A percentile compares a stretch with the other conserved stretches of the same genome.
phyloP scores from a whole-genome alignment of 2,113 vertebrate species.

The Irena cyanogastra region DNA sequence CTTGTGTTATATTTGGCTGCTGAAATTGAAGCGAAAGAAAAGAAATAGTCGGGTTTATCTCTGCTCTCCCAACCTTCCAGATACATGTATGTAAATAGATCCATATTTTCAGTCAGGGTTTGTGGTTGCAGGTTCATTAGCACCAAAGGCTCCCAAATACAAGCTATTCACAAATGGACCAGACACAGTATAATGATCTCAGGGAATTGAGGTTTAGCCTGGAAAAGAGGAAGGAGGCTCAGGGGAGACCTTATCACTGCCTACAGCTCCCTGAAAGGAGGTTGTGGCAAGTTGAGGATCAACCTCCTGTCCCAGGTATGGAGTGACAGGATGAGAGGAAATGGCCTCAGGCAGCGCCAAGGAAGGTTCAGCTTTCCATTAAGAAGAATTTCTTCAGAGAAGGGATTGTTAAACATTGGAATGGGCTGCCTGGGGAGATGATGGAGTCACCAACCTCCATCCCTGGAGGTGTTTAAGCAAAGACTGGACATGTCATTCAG shows the following conservation, averaged over 20 bases:
- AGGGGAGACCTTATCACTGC: neutral
- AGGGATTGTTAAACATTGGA: neutral
- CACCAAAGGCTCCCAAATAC: fast-evolving
- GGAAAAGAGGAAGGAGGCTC: neutral
- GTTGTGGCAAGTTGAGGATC: neutral
- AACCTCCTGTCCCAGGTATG: neutral
- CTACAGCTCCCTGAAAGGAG: neutral
- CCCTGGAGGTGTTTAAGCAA: neutral
- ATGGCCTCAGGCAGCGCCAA: neutral
- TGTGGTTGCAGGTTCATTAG: neutral
- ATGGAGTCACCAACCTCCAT: neutral
- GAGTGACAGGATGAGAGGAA: neutral
- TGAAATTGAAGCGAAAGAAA: neutral
- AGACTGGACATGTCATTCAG: neutral
- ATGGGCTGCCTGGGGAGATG: neutral
- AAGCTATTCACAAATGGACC: neutral
- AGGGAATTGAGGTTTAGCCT: neutral
- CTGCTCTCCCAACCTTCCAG: neutral
- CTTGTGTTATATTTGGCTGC: too few species aligned
- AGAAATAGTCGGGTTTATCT: neutral
- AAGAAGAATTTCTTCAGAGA: neutral
- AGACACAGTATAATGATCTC: neutral
- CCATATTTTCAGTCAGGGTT: neutral
- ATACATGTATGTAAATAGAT: neutral
- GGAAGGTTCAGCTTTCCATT: neutral